phyloP scores from a whole-genome alignment of 2,797 vertebrate genomes.

The Glossophaga mutica region DNA sequence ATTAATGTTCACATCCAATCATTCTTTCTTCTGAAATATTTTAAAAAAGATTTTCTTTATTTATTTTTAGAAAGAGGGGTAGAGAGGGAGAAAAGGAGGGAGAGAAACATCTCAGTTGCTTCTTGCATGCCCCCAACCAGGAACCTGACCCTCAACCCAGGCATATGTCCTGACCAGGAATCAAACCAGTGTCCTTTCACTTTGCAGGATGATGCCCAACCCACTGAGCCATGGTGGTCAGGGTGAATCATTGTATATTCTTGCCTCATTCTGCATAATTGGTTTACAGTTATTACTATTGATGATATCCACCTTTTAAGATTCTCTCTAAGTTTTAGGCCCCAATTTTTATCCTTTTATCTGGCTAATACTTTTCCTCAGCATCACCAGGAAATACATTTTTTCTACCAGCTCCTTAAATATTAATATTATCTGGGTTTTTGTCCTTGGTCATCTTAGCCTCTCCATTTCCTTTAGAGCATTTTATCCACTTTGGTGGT shows the following conservation, averaged over 20 bases:
- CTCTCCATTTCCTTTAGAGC: neutral
- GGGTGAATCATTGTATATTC: neutral
- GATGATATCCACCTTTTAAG: neutral
- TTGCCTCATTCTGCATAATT: neutral
- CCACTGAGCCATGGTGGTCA: neutral
- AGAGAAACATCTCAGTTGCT: neutral
- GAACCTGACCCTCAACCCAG: neutral
- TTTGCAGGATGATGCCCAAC: neutral
- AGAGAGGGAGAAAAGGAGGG: neutral
- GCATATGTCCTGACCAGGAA: neutral
- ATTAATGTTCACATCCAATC: neutral
- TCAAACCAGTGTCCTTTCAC: neutral
- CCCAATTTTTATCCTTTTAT: neutral
- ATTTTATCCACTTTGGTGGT: neutral
- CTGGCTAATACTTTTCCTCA: neutral
- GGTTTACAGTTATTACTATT: neutral
- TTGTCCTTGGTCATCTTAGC: neutral
- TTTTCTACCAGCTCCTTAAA: slow-evolving; percentile 33
- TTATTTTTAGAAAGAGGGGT: neutral
- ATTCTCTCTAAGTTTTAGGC: neutral
- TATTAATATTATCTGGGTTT: slow-evolving; percentile 8
- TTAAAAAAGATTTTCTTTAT: neutral
- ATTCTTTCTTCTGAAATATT: neutral
- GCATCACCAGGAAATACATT: neutral
- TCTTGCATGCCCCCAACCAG: neutral